Evolutionary conservation across 2,888 invertebrate genomes (phyloP), one percentile per base, ranked within the genome.

Genomic region (Caenorhabditis sp.): DNA sequence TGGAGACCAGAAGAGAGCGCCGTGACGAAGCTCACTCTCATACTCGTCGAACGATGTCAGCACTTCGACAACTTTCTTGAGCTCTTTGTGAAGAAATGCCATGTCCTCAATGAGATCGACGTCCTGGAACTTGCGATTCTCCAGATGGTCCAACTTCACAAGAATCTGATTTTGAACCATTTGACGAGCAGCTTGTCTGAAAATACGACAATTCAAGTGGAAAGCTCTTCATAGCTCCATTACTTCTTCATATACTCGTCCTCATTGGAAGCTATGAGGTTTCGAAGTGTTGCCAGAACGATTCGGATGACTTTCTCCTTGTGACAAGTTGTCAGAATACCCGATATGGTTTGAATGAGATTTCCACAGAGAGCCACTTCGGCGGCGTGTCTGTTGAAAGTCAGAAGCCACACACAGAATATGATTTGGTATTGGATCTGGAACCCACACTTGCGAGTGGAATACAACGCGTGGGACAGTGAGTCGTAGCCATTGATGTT

Each of bases 11-110:
- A 98, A 97, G 91, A 98, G 94, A 41, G 96, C 94, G 0, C 95
- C 95, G 12, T 61, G 56, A 7, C 79, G 77, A 10, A 82, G 68
- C 35, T 82, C 82, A 26, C 41, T 77, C 26, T 82, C 82, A 16
- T 99, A 99, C 93, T 99, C 98, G 93, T 99, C 98, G 93, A 98
- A 98, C 0, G 98, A 98, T 93, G 96, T 97, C 70, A 97, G 94
- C 94, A 97, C 97, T 93, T 97, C 97, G 26, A 98, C 97, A 54
- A 92, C 92, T 87, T 95, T 95, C 93, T 97, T 96, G 70, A 98
- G 94, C 91, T 95, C 96, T 89, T 97, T 97, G 88, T 95, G 96
- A 84, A 98, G 94, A 93, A 95, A 98, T 90, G 96, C 96, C 63
- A 98, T 95, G 93, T 98, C 98, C 73, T 95, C 81, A 8, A 75